phyloP scores from a whole-genome alignment of 2,113 vertebrate genomes.

The Neodontobutis hainanensis region DNA sequence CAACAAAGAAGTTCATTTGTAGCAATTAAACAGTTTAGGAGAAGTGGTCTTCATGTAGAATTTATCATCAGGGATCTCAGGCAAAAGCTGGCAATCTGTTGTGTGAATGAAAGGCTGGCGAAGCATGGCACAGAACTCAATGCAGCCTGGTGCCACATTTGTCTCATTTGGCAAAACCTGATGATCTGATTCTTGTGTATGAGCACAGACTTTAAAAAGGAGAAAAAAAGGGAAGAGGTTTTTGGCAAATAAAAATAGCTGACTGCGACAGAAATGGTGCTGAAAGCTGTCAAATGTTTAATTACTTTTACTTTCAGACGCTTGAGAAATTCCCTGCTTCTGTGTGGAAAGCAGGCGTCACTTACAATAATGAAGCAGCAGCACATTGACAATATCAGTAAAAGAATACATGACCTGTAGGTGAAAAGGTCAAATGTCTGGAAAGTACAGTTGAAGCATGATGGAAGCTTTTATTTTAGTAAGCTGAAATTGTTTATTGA shows the following conservation, averaged over 20 bases:
- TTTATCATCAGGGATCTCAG: constrained; percentile 38
- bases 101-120: constrained; percentile 58
- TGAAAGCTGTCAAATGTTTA: constrained; percentile 19
- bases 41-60: constrained; percentile 31
- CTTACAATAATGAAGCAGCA: neutral
- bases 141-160: constrained; percentile 60
- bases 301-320: constrained; percentile 18
- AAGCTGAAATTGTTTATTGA: too few relatives aligned
- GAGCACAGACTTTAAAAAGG: constrained; percentile 13
- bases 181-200: constrained; percentile 59
- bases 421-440: neutral
- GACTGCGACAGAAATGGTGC: too few relatives aligned
- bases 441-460: too few relatives aligned
- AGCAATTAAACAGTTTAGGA: constrained; percentile 47
- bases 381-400: neutral
- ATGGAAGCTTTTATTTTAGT: too few relatives aligned
- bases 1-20: constrained; percentile 54
- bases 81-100: constrained; percentile 60
- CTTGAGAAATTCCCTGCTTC: neutral
- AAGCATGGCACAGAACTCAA: constrained; percentile 34
- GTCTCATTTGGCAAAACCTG: constrained; percentile 57
- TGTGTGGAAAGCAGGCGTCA: constrained; percentile 16
- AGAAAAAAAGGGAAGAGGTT: neutral
- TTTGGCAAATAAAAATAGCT: constrained; percentile 29
- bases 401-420: neutral